These are phyloP conservation scores for Drosophila biarmipes DNA, from an alignment of 1,140 invertebrate species.

Conservation along the genomic window DNA sequence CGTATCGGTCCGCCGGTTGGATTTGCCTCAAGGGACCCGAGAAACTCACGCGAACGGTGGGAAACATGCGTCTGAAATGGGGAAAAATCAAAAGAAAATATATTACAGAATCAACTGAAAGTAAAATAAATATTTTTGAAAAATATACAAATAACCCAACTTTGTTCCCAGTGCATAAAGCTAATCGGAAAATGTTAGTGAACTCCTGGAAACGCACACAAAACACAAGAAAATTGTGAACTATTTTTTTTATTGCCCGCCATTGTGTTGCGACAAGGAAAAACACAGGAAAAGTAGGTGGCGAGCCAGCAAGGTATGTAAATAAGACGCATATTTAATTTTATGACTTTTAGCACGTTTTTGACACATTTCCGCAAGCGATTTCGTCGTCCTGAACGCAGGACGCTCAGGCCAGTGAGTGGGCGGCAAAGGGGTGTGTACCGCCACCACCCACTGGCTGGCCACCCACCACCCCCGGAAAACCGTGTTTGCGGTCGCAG, in stretches of 20 bases:
- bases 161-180: not conserved
- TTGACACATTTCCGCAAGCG: conserved; percentile 80
- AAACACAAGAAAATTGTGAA: conserved; percentile 40
- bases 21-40: conserved; percentile 89
- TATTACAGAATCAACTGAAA: not conserved
- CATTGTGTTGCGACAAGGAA: conserved; percentile 33
- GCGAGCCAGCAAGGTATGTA: conserved; percentile 53
- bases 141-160: not conserved
- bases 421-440: conserved; percentile 9
- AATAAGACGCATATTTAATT: conserved; percentile 83
- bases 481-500: conserved; percentile 28
- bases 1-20: conserved; percentile 89
- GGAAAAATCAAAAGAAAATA: not conserved
- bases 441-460: not conserved
- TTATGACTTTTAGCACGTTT: conserved; percentile 83
- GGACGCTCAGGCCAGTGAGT: too few species aligned
- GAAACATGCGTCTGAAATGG: conserved; percentile 96
- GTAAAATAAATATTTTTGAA: conserved; percentile 4
- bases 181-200: not conserved
- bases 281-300: conserved; percentile 10
- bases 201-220: conserved; percentile 63
- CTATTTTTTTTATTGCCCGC: conserved; percentile 60
- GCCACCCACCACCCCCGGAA: conserved; percentile 15
- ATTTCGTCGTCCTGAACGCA: conserved; percentile 45
- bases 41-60: conserved; percentile 97